phyloP scores from a whole-genome alignment of 2,888 invertebrate species.

The Xylota sylvarum region DNA sequence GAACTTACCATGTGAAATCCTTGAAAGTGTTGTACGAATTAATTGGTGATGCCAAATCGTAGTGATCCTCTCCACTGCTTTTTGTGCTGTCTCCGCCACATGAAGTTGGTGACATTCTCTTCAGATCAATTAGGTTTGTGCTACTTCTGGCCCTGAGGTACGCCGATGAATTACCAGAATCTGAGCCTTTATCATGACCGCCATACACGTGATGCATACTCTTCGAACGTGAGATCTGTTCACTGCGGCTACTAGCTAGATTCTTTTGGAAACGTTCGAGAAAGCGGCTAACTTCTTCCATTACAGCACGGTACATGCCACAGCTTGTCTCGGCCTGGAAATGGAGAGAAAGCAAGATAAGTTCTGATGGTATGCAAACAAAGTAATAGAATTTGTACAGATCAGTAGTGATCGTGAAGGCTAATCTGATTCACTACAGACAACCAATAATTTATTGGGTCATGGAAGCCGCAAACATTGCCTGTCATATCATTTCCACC shows the following conservation, averaged over 20 bases:
- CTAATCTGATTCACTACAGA: neutral
- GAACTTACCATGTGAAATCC: conserved; percentile 87
- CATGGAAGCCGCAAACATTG: conserved; percentile 9
- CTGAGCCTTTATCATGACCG: conserved; percentile 77
- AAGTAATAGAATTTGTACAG: neutral
- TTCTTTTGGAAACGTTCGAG: conserved; percentile 86
- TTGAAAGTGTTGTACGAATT: conserved; percentile 85
- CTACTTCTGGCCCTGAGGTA: conserved; percentile 83
- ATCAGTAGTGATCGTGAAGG: neutral
- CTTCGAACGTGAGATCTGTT: conserved; percentile 84
- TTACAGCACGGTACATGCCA: conserved; percentile 89
- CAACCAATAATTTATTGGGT: conserved; percentile 21
- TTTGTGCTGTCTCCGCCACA: conserved; percentile 65
- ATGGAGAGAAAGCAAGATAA: neutral
- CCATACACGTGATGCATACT: conserved; percentile 84
- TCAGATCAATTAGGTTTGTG: conserved; percentile 81
- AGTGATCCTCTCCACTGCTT: conserved; percentile 78
- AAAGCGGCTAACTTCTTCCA: conserved; percentile 89
- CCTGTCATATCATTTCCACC: conserved; percentile 10
- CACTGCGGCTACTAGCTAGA: conserved; percentile 77
- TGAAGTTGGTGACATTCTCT: conserved; percentile 64
- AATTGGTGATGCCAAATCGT: conserved; percentile 80
- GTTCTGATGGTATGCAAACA: neutral
- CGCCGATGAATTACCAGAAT: conserved; percentile 73
- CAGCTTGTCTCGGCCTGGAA: conserved; percentile 88